A percentile compares a stretch with the other conserved stretches of the same genome.
Evolutionary conservation across 1,140 invertebrate genomes (phyloP).

Genomic region (Neodiprion pinetum): DNA sequence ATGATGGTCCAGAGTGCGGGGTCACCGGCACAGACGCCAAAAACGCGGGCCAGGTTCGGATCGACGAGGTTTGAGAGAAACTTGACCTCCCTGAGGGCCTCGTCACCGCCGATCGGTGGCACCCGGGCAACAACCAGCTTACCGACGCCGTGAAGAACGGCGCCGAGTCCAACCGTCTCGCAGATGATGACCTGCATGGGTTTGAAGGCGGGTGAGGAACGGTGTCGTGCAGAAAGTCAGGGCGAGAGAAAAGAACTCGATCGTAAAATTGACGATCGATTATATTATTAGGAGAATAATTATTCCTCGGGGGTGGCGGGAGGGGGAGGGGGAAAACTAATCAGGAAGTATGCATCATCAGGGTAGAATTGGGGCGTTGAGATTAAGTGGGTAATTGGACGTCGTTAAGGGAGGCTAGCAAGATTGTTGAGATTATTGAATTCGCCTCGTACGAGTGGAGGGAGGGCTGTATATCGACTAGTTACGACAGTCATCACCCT

Average conservation of each 20-base stretch:
- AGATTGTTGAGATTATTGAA: conserved; percentile 8
- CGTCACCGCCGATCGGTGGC: conserved; percentile 38
- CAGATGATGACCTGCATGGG: conserved; percentile 63
- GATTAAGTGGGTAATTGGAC: background rate
- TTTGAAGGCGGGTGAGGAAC: conserved; percentile 21
- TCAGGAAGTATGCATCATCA: background rate
- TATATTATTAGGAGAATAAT: background rate
- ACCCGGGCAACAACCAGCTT: conserved; percentile 64
- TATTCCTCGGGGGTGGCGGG: background rate
- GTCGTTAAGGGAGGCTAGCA: background rate
- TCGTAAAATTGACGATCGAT: conserved; percentile 10
- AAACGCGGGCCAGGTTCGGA: conserved; percentile 75
- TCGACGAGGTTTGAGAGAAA: conserved; percentile 77
- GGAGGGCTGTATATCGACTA: background rate
- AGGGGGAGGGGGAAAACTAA: background rate
- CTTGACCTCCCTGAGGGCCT: conserved; percentile 69
- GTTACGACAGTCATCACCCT: conserved; percentile 18
- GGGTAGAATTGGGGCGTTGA: background rate
- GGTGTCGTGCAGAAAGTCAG: conserved; percentile 22
- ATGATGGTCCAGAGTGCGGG: conserved; percentile 76
- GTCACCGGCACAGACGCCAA: conserved; percentile 71
- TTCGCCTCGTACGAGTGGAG: background rate
- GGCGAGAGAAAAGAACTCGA: conserved; percentile 15
- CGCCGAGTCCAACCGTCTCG: conserved; percentile 63
- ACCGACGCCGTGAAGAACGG: conserved; percentile 53